phyloP scores from a whole-genome alignment of 2,113 vertebrate species.

The Cranoglanis bouderius region DNA sequence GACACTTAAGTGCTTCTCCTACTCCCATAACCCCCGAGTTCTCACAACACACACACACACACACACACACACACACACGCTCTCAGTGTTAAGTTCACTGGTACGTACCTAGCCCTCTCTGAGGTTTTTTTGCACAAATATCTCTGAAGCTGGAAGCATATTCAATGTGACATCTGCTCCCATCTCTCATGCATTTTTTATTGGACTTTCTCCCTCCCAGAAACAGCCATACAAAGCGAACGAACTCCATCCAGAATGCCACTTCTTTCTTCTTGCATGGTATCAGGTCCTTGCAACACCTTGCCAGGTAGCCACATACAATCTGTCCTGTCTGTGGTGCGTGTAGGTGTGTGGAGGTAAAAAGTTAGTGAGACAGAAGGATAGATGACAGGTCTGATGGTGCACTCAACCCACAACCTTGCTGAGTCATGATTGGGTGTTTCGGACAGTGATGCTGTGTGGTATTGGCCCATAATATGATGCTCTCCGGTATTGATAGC shows the following conservation, averaged over 20 bases:
- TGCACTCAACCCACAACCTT: conserved; percentile 18
- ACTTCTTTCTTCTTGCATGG: background rate
- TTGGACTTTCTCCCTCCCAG: conserved; percentile 59
- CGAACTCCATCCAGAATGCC: conserved; percentile 16
- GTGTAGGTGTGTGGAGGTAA: background rate
- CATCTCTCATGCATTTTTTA: conserved; percentile 78
- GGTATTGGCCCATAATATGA: conserved; percentile 41
- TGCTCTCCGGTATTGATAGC: conserved; percentile 56
- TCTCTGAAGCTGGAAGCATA: conserved; percentile 70
- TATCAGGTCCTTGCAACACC: background rate
- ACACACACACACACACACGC: background rate
- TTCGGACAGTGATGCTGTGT: conserved; percentile 21
- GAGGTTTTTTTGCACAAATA: conserved; percentile 61
- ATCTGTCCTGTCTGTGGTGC: background rate
- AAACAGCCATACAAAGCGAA: conserved; percentile 28
- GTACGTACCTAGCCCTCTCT: conserved; percentile 58
- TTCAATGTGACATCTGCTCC: conserved; percentile 76
- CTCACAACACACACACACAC: background rate
- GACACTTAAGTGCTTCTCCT: conserved; percentile 8
- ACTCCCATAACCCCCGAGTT: background rate
- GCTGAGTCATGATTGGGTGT: conserved; percentile 45
- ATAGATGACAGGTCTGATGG: conserved; percentile 29
- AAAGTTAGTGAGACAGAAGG: background rate
- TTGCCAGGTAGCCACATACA: conserved; percentile 24
- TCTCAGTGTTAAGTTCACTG: conserved; percentile 34